Percentiles rank a stretch among this genome's conserved stretches.
These are phyloP conservation scores for Zootoca vivipara DNA, from an alignment of 2,113 vertebrate genomes.

Conservation along the genomic window DNA sequence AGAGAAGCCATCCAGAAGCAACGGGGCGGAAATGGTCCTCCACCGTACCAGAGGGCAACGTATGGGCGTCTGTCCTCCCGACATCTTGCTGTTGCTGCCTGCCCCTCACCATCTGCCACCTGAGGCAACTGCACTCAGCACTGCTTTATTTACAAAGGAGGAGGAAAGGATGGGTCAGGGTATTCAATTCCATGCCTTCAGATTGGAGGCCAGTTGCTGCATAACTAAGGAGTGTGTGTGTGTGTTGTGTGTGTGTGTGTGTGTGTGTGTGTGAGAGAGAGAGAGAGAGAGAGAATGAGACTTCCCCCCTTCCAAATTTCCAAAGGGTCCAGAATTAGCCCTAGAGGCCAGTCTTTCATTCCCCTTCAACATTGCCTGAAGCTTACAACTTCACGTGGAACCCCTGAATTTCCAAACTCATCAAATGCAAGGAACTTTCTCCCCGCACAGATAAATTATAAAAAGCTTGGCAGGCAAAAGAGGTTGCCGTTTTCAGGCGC, in stretches of 20 bases:
- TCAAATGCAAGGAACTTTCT: not conserved
- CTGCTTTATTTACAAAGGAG: not conserved
- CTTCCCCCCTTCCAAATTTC: not conserved
- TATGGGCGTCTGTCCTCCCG: too few species aligned
- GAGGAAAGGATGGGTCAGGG: not conserved
- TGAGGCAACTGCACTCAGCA: not conserved
- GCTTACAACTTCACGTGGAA: not conserved
- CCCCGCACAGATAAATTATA: slow-evolving; percentile 30
- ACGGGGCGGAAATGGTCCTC: too few species aligned
- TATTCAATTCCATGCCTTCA: not conserved
- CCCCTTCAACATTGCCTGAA: too few species aligned
- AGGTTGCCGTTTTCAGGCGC: not conserved
- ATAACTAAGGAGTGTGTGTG: not conserved
- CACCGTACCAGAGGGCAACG: too few species aligned
- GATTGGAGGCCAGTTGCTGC: not conserved
- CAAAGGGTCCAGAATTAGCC: not conserved
- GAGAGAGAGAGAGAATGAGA: not conserved
- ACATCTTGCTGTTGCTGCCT: too few species aligned
- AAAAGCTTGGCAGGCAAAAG: slow-evolving; percentile 11
- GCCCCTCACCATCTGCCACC: too few species aligned
- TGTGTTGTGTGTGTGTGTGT: not conserved
- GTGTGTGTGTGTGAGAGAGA: not conserved
- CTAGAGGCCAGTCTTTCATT: not conserved
- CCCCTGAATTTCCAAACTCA: not conserved
- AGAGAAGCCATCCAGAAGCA: too few species aligned